These are phyloP conservation scores for Malthinus seriepunctatus DNA, from an alignment of 2,888 invertebrate species.

Conservation along the genomic window DNA sequence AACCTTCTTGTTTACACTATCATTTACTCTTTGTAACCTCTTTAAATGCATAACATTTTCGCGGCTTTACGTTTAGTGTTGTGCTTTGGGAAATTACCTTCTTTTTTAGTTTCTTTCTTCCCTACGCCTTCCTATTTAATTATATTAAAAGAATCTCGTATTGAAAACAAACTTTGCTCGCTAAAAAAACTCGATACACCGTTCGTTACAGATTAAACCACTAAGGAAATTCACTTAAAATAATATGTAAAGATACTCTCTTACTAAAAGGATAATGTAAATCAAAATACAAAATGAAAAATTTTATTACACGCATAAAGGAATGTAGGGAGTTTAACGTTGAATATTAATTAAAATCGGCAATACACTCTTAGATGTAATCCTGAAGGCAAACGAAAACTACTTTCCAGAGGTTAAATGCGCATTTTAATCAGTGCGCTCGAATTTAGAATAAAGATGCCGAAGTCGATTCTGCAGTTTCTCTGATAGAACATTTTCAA, in stretches of 20 bases:
- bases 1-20: conserved; percentile 50
- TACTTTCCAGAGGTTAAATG: conserved; percentile 39
- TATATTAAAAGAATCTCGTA: conserved; percentile 19
- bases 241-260: background rate
- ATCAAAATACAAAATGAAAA: conserved; percentile 30
- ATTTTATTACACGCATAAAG: conserved; percentile 32
- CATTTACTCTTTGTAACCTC: conserved; percentile 51
- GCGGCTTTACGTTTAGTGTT: conserved; percentile 42
- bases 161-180: conserved; percentile 12
- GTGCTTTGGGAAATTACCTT: conserved; percentile 47
- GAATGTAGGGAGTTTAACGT: conserved; percentile 30
- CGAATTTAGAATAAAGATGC: conserved; percentile 41
- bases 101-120: conserved; percentile 26
- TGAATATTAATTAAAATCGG: conserved; percentile 42
- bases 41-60: conserved; percentile 53
- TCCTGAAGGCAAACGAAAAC: conserved; percentile 37
- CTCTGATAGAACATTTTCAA: conserved; percentile 38
- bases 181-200: background rate
- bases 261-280: conserved; percentile 26
- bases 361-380: conserved; percentile 36
- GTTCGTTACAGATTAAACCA: conserved; percentile 19
- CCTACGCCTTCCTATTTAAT: conserved; percentile 14
- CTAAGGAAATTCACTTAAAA: conserved; percentile 6
- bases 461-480: conserved; percentile 39
- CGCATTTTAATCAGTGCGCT: conserved; percentile 44